Evolutionary conservation across 35 echinoderm and acorn worm species (phyloP).

Genomic region (Heliocidaris tuberculata): DNA sequence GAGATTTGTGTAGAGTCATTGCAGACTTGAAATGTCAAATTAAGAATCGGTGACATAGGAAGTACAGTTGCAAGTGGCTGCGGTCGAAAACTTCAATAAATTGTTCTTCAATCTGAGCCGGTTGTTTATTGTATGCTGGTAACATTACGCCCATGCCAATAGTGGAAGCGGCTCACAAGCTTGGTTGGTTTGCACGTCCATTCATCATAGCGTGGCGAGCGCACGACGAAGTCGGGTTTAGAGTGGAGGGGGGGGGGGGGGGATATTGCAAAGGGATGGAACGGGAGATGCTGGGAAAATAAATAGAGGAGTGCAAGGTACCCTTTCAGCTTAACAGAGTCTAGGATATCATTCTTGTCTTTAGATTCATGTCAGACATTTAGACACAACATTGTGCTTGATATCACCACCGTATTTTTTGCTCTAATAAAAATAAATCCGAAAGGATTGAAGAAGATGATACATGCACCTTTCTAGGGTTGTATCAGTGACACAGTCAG

Average conservation of each 20-base stretch:
- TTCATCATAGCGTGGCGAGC: not conserved
- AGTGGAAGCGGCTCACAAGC: not conserved
- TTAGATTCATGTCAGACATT: not conserved
- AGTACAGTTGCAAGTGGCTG: not conserved
- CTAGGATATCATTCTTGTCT: not conserved
- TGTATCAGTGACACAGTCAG: no score
- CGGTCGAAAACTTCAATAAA: not conserved
- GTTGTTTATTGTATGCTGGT: constrained; percentile 5
- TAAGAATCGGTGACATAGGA: not conserved
- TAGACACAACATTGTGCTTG: not conserved
- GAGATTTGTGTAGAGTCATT: not conserved
- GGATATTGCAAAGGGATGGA: not conserved
- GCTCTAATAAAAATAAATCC: not conserved
- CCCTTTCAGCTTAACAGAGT: not conserved
- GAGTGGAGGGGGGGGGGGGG: not conserved
- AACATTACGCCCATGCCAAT: not conserved
- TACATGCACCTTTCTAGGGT: not conserved
- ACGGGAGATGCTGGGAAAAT: not conserved
- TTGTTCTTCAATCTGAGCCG: not conserved
- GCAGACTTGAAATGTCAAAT: not conserved
- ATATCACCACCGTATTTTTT: not conserved
- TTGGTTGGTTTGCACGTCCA: not conserved
- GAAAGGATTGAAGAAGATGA: not conserved
- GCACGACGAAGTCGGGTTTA: not conserved
- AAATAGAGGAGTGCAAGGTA: not conserved